These are phyloP conservation scores for Glossophaga mutica DNA, from an alignment of 2,797 vertebrate genomes.

Conservation along the genomic window DNA sequence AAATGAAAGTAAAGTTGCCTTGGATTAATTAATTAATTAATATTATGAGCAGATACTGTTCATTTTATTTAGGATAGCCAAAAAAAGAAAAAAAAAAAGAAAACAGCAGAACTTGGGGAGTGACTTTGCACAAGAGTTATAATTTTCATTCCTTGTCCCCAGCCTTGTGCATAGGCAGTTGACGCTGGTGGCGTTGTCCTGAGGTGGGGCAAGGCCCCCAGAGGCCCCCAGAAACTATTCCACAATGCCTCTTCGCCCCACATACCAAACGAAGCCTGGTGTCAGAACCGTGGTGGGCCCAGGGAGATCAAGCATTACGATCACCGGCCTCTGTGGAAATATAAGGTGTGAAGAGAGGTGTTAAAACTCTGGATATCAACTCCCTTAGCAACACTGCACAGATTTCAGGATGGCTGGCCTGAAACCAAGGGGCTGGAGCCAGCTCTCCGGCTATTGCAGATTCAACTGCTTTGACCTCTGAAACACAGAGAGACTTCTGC, in stretches of 20 bases:
- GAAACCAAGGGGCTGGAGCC: not conserved
- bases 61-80: not conserved
- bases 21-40: constrained; percentile 7
- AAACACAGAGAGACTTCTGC: not conserved
- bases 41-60: not conserved
- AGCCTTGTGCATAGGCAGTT: not conserved
- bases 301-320: not conserved
- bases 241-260: not conserved
- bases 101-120: not conserved
- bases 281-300: not conserved
- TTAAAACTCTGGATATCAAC: not conserved
- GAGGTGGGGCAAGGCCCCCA: not conserved
- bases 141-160: not conserved
- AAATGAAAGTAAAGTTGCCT: not conserved
- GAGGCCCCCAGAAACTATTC: not conserved
- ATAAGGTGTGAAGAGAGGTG: not conserved
- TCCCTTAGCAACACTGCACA: not conserved
- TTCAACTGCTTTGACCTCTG: not conserved
- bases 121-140: not conserved
- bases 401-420: not conserved
- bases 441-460: not conserved
- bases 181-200: not conserved
- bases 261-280: not conserved
- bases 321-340: not conserved
- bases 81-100: not conserved